Base-by-base conservation (phyloP, 2,888 invertebrate genomes). In the Hermaeophaga mercurialis region DNA sequence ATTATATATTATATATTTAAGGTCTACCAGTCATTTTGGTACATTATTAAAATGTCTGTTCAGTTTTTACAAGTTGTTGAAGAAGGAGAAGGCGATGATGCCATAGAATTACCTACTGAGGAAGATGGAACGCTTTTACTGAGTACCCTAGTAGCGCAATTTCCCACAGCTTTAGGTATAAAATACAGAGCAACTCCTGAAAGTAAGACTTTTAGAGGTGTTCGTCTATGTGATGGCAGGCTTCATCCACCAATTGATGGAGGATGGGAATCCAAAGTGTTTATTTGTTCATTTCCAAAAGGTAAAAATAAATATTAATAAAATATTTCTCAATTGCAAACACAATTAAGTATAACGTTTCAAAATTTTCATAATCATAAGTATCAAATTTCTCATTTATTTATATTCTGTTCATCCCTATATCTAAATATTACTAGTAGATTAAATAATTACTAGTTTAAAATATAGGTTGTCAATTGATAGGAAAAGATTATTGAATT, bases 101-200 rank as follows among this genome's bases (percentile, higher is more conserved):
- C 96, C n/a, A 95, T 98, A 68, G 98, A 98, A 80, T 83, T 98
- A 68, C 98, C 97, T 11, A 89, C 91, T 57, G 97, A 98, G 80
- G 87, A 91, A 69, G 96, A 98, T 80, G 91, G 92, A 57, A 94
- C 94, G 14, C 80, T 98, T 61, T 80, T 96, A 60, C 80, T 99
- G 70, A 91, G 95, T 56, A 99, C 99, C n/a, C 81, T 99, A 57
- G 88, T 94, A 66, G 97, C 95, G 43, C 96, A 98, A 78, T 99
- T 95, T 80, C 98, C 98, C 53, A 97, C 97, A 63, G 91, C 96
- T 36, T 94, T 94, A 76, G 99, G 99, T 26, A 83, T 99, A 53
- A 99, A 98, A 82, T 99, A 94, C 80, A 86, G 96, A 61, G 33
- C 22, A 12, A 95, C 95, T 78, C 90, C 93, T 24, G 96, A 95